Conservation (phyloP, 2,113 vertebrate genomes). For the Paramisgurnus dabryanus region DNA sequence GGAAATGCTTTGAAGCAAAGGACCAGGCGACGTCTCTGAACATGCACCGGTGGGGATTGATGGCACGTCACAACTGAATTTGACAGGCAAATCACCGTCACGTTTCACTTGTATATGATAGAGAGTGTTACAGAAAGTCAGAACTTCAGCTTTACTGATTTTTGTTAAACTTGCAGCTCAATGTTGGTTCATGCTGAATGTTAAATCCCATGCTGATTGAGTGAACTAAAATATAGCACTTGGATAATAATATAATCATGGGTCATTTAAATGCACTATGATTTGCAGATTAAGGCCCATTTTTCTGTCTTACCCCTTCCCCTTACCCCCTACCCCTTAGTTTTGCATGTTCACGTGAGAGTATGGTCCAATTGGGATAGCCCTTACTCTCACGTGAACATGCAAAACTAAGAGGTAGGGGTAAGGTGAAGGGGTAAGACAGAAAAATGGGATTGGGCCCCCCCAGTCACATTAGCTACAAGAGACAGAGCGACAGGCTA, state of each 20-base stretch:
- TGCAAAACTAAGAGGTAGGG: too few relatives aligned
- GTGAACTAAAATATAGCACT: not conserved
- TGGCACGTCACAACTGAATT: constrained; percentile 13
- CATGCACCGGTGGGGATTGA: constrained; percentile 9
- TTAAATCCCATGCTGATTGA: not conserved
- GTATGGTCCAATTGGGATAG: too few relatives aligned
- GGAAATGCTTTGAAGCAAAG: constrained; percentile 12
- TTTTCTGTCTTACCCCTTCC: too few relatives aligned
- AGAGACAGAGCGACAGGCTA: too few relatives aligned
- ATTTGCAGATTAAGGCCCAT: too few relatives aligned
- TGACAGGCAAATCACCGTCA: constrained; percentile 43
- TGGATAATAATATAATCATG: not conserved
- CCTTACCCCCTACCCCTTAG: too few relatives aligned
- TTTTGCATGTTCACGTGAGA: too few relatives aligned
- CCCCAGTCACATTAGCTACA: too few relatives aligned
- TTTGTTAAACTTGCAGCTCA: not conserved
- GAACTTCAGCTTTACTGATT: not conserved
- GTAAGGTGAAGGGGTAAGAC: too few relatives aligned
- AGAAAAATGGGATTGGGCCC: too few relatives aligned
- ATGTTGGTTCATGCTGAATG: not conserved
- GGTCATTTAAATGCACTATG: too few relatives aligned
- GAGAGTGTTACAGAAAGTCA: not conserved
- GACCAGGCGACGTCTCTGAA: constrained; percentile 12
- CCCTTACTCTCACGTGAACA: too few relatives aligned
- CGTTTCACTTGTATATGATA: constrained; percentile 15